Base-by-base conservation (phyloP, 1,140 invertebrate species). In the Drosophila orosa region DNA sequence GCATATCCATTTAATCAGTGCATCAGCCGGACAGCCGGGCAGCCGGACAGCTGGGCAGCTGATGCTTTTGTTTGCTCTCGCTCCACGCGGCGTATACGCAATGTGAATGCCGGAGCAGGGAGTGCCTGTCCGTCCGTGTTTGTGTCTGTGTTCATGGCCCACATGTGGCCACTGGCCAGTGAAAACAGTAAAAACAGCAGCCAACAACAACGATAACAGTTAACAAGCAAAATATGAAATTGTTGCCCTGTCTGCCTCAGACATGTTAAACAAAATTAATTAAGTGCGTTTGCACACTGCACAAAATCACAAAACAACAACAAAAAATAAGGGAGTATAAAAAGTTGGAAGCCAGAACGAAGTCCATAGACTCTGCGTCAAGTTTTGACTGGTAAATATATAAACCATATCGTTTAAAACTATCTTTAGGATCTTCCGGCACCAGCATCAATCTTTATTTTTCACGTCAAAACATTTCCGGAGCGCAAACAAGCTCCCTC, bases 1-100 rank as follows among this genome's bases (percentile, higher is more conserved):
- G 78, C 44, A 81, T 81, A 86, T 86, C 82, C 82, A 78, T 86
- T 85, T 85, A 85, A 86, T 85, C 82, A 78, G 78, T 78, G 74
- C 78, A 81, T 74, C 73, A 67, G 47, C 48, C n/a, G n/a, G n/a
- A n/a, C n/a, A n/a, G n/a, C n/a, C n/a, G 68, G 52, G 42, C 50
- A 42, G 57, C 27, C 24, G 52, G 59, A n/a, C 69, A 40, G 44
- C 55, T 27, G 31, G 52, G 44, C 50, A 33, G 52, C 39, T 67
- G 74, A 76, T 60, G 56, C 72, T 37, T 85, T 62, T 77, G 81
- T 76, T 84, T 76, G 55, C 54, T 40, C 69, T 44, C 39, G 59
- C 37, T 35, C 47, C 47, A 79, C 57, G 24, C 57, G 59, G 60
- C 78, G 78, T 74, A 83, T 80, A 47, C 78, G 66, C 65, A 69